A percentile compares a stretch with the other conserved stretches of the same genome.
Evolutionary conservation across 2,113 vertebrate species (phyloP).

Genomic region (Emydura subglobosa): DNA sequence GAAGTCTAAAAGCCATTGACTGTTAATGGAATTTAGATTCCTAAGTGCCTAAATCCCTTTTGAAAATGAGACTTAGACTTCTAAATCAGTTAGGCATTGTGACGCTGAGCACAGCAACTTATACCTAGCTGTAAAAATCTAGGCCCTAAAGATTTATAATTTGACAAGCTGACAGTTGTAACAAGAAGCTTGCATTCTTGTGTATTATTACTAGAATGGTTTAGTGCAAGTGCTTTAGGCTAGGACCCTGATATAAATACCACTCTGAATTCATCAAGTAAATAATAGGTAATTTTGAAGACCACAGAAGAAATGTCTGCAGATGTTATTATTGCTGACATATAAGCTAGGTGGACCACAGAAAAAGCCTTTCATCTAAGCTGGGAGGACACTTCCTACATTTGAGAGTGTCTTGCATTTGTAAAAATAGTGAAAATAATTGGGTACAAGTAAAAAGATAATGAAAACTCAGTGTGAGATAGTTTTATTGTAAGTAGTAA

Average conservation of each 20-base stretch:
- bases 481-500: background rate
- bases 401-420: background rate
- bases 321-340: background rate
- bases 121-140: background rate
- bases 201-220: background rate
- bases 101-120: background rate
- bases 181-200: background rate
- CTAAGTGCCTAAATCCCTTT: background rate
- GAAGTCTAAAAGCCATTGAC: background rate
- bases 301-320: background rate
- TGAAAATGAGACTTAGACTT: background rate
- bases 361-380: background rate
- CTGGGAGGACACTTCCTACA: background rate
- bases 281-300: background rate
- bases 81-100: background rate
- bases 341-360: background rate
- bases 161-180: background rate
- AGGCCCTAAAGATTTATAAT: background rate
- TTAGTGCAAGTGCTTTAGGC: background rate
- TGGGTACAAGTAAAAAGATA: background rate
- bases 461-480: background rate
- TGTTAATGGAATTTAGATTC: background rate
- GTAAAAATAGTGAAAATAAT: constrained; percentile 21
- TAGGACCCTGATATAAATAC: background rate
- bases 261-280: background rate